Base-by-base conservation (phyloP, 2,113 vertebrate species). In the Saguinus imperator region DNA sequence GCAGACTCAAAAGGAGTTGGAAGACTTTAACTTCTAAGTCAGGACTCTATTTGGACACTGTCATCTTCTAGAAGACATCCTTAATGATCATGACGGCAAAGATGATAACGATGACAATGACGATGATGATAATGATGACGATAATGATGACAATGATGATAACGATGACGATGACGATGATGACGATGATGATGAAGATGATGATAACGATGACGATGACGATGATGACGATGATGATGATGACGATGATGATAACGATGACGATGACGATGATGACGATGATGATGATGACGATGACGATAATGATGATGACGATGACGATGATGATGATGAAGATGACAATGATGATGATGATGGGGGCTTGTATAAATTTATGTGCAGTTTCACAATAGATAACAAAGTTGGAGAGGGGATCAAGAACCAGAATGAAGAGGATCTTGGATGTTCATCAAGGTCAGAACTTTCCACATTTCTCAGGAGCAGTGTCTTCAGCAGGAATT, bases 271-370 rank as follows among this genome's bases (percentile, higher is more conserved):
- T 0, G 18, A 45, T 45, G 43, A 45, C 5, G 35, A 20, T 0
- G 9, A 6, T 13, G 18, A 45, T 0, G 4, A 45, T 45, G 45
- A 45, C 6, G 7, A 45, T 7, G 45, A 45, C 8, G 45, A 45
- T 8, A 7, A 6, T 45, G 45, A 45, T 45, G 45, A 7, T 45
- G 7, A 45, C 1, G 45, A 45, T 45, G 45, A 45, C 25, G 2
- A 25, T 3, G 50, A 12, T 0, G 0, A 35, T 20, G 3, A 43
- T 3, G 35, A 20, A 0, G 9, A 2, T 68, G 16, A 35, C 0
- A 0, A 35, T 13, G 3, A 43, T 3, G 35, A 20, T 0, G 9
- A 6, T 13, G 18, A 45, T 0, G 4, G 12, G 0, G 8, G 57
- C 11, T 1, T 10, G 9, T 32, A 1, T 2, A 6, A 0, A 14